Evolutionary conservation across 2,797 vertebrate species (phyloP).

Genomic region (Lerista edwardsae): DNA sequence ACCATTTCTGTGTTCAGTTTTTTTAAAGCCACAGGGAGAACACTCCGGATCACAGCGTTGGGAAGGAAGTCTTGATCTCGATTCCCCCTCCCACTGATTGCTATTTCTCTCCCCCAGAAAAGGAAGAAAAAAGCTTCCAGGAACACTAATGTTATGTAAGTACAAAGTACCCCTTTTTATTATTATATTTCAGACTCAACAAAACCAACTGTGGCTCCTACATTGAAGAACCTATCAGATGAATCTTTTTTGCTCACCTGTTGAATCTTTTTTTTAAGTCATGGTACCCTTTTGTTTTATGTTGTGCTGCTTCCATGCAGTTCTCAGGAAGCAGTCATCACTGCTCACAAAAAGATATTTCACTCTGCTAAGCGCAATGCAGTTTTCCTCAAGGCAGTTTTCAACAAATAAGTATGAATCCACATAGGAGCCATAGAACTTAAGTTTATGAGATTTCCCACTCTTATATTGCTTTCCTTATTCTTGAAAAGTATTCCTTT

Average conservation of each 20-base stretch:
- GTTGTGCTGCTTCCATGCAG: conserved; percentile 16
- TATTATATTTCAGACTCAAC: background rate
- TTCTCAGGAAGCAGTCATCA: background rate
- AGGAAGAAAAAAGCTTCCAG: background rate
- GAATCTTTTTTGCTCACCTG: background rate
- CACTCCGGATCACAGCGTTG: no score
- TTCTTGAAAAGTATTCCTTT: conserved; percentile 39
- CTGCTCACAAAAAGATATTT: background rate
- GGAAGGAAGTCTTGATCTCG: no score
- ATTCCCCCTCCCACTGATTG: no score
- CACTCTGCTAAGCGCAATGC: background rate
- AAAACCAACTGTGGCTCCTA: no score
- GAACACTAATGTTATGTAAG: background rate
- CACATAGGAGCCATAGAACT: background rate
- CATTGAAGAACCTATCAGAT: background rate
- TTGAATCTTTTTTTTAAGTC: background rate
- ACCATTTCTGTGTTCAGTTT: no score
- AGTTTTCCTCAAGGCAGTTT: conserved; percentile 44
- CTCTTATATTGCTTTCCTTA: background rate
- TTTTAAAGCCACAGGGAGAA: no score
- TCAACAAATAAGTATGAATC: conserved; percentile 10
- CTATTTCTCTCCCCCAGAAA: background rate
- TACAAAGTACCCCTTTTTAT: background rate
- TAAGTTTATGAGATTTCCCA: conserved; percentile 15
- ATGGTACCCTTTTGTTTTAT: conserved; percentile 4